Evolutionary conservation across 2,113 vertebrate genomes (phyloP), one percentile per base, ranked within the genome.

Genomic region (Cisticola juncidis): DNA sequence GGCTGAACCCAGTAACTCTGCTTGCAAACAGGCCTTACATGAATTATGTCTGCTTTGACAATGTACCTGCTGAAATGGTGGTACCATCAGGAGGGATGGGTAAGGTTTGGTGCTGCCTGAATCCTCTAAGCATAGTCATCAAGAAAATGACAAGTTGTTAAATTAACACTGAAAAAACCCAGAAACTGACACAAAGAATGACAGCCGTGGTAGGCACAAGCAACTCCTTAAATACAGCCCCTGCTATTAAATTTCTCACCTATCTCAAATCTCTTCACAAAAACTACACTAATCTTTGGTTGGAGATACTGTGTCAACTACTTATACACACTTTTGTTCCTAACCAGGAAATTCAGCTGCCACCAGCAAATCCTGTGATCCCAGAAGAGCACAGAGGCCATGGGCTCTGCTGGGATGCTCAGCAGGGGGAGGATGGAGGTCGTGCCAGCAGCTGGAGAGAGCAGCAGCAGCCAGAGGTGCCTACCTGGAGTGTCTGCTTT

Each of bases 401-500:
- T 16, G 33, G 54, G 81, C 73, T 81, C 26, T 2, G 9, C 51
- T 36, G 66, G n/a, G 18, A 50, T 5, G 17, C 65, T 60, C 0
- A 0, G 70, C 47, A 77, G 54, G 26, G 23, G 11, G 35, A 66
- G 69, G n/a, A 53, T 0, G 0, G 17, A 65, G 45, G 50, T 80
- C 24, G 1, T 0, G 19, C 22, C 78, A 89, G 66, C 48, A 29
- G 36, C 9, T 2, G 6, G 33, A 61, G 65, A 81, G 60, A 12
- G 33, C 0, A 2, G 70, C 12, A 5, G 61, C n/a, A 61, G n/a
- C 0, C 3, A 64, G 80, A 42, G 0, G 3, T 70, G 42, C 66
- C 40, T 96, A 98, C 98, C 98, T 98, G 93, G 97, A 97, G 61
- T 97, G 96, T 38, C 97, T 97, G 83, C 92, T 62, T 33, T 98